Percentiles rank a stretch among this genome's conserved stretches.
Conservation (phyloP, 2,797 vertebrate genomes). For the Paguma larvata region DNA sequence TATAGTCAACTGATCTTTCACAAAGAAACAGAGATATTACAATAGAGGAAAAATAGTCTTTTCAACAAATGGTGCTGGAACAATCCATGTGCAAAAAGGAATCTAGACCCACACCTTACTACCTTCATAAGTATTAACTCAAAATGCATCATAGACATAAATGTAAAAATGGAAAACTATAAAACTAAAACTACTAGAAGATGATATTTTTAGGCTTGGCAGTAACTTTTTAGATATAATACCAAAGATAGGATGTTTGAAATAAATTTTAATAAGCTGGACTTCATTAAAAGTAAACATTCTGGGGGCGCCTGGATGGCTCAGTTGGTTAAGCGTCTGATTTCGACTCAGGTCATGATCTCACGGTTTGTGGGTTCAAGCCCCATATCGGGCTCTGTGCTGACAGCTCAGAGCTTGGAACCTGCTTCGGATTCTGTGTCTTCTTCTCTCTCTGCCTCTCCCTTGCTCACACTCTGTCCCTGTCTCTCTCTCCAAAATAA, state of each 20-base stretch:
- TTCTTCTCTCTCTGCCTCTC: too few relatives aligned
- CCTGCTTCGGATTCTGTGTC: too few relatives aligned
- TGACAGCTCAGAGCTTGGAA: too few relatives aligned
- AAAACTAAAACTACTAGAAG: background rate
- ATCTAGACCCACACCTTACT: background rate
- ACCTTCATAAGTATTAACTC: background rate
- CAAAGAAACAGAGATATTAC: background rate
- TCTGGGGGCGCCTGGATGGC: background rate
- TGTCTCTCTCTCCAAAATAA: too few relatives aligned
- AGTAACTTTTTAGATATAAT: background rate
- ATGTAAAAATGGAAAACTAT: background rate
- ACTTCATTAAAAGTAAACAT: background rate
- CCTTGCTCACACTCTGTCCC: too few relatives aligned
- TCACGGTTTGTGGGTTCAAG: too few relatives aligned
- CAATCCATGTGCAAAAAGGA: background rate
- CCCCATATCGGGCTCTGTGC: too few relatives aligned
- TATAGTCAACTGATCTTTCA: background rate
- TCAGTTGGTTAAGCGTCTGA: too few relatives aligned
- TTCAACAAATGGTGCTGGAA: background rate
- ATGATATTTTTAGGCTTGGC: background rate
- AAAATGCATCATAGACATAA: background rate
- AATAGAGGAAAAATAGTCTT: background rate
- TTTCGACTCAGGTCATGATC: too few relatives aligned
- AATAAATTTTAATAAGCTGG: background rate
- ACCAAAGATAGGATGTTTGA: background rate